Evolutionary conservation across 2,113 vertebrate species (phyloP), one percentile per base, ranked within the genome.

Genomic region (Percopsis transmontana): DNA sequence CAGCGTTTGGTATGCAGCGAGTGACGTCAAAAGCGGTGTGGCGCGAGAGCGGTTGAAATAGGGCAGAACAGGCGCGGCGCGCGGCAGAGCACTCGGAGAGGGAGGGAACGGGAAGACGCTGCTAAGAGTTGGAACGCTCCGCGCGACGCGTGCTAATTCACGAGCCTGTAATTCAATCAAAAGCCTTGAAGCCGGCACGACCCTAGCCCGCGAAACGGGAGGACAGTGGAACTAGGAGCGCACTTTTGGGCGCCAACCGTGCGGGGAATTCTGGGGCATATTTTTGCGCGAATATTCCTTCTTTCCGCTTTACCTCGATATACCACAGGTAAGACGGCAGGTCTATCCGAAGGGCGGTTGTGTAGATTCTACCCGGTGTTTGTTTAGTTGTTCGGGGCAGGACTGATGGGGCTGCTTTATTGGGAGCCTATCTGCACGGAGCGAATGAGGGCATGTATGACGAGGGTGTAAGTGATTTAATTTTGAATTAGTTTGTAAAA

Each of bases 21-120:
- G 88, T 96, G 95, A 97, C 95, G 95, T 97, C 93, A 95, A 88
- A 71, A 90, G 84, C 62, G 79, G 90, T 89, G 89, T 74, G 84
- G 91, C 90, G 90, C 79, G 76, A 76, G 91, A 85, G 91, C 83
- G 59, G 85, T 82, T 90, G 87, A 96, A 95, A 96, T 95, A 96
- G 94, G 91, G 93, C 92, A 92, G 76, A 83, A 80, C 89, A 89
- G 81, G 83, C 87, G 86, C 85, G 80, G 58, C 83, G 77, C 86
- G 70, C 83, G 92, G 82, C 83, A 80, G 67, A 70, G 23, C 80
- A 66, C 73, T 80, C 72, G 56, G 73, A 72, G 66, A 18, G 50
- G 50, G 50, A 20, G 66, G 82, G 82, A 70, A 88, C 84, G 90
- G 78, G 68, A 33, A 74, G 57, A 66, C 74, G 72, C 74, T 38